Conservation (phyloP, 1,140 invertebrate genomes). For the Aphelenchoides fujianensis region DNA sequence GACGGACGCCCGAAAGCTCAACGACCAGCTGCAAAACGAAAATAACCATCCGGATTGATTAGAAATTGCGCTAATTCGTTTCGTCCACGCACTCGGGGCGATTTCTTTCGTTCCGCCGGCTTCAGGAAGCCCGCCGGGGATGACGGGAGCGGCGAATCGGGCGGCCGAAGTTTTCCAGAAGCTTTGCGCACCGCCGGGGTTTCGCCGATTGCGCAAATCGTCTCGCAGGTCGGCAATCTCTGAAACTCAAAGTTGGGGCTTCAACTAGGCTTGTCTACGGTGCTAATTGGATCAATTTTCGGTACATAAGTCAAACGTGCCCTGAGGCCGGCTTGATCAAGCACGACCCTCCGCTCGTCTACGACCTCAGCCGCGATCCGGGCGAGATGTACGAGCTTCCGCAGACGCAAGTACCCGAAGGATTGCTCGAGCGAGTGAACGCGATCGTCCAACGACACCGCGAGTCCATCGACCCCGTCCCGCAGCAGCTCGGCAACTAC, state of each 20-base stretch:
- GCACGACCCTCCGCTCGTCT: conserved; percentile 57
- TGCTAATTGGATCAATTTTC: too few relatives aligned
- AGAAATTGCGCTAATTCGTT: background rate
- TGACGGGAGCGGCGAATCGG: background rate
- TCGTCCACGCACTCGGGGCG: background rate
- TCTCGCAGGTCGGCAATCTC: too few relatives aligned
- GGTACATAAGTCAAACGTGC: conserved; percentile 60
- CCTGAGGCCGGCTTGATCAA: conserved; percentile 52
- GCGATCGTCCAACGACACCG: conserved; percentile 29
- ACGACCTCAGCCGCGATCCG: conserved; percentile 51
- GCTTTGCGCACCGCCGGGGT: too few relatives aligned
- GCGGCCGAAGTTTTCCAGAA: background rate
- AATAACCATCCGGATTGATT: background rate
- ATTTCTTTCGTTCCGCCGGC: background rate
- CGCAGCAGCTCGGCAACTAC: conserved; percentile 40
- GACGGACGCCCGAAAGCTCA: too few relatives aligned
- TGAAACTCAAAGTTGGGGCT: too few relatives aligned
- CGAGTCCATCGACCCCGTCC: conserved; percentile 33
- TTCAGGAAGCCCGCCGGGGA: too few relatives aligned
- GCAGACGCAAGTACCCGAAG: background rate
- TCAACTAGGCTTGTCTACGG: too few relatives aligned
- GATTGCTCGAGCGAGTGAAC: conserved; percentile 22
- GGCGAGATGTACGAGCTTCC: conserved; percentile 53
- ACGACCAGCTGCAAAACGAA: background rate
- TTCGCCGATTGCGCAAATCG: too few relatives aligned